Evolutionary conservation across 1,140 invertebrate species (phyloP), one percentile per base, ranked within the genome.

Genomic region (Euglossa dilemma): DNA sequence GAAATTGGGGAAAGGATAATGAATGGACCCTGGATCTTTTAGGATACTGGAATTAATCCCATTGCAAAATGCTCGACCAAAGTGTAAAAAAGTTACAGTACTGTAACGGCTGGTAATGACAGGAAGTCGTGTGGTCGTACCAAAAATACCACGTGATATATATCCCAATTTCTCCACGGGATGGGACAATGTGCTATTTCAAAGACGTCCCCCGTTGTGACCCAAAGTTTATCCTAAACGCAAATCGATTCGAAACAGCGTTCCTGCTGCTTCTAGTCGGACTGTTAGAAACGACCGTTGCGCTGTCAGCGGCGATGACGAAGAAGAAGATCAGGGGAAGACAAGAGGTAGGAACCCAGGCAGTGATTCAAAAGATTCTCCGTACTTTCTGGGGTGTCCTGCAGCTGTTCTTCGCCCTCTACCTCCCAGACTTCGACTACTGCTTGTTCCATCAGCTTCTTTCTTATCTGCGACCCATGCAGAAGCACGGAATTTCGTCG

Each of bases 351-450:
- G 20, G 90, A 83, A 85, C 73, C 90, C 72, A 47, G 84, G 88
- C 86, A 84, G 89, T 90, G 91, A 93, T 93, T 93, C 91, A 93
- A 93, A 93, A 93, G 92, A 93, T 93, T 91, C 91, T 88, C 85
- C 83, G 85, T 82, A 85, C 87, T 85, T 85, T 36, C 92, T 91
- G 85, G 90, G 91, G 91, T 93, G 93, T 92, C 92, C 91, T 57
- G 92, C 93, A 93, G 93, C 93, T 93, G 93, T 93, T 92, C 86
- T 83, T 92, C 76, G 85, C 85, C 89, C 90, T 87, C 87, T 86
- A 85, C 76, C 83, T 82, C 74, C 83, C 79, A 54, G 81, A 80
- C 83, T 85, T 73, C 50, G 14, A 20, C 61, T 43, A 84, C 80
- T 81, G 14, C 72, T 78, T 43, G 63, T 43, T 36, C 57, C 11